Percentiles rank a stretch among this genome's conserved stretches.
Conservation (phyloP, 2,113 vertebrate species). For the Prionailurus bengalensis region DNA sequence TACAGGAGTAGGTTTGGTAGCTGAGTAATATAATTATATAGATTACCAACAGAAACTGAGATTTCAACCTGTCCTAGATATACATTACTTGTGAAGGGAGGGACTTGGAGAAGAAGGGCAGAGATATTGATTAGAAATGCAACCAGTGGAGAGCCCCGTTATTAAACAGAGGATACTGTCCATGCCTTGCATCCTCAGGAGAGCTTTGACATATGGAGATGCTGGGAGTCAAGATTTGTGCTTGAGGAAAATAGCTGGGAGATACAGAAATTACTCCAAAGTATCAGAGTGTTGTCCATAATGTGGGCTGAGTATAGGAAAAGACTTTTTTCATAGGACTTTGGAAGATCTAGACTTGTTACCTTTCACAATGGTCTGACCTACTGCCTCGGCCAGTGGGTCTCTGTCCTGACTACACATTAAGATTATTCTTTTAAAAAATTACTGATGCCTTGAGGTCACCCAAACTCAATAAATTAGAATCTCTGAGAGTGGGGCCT, state of each 20-base stretch:
- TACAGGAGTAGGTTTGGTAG: conserved; percentile 74
- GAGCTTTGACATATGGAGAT: not conserved
- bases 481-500: not conserved
- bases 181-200: not conserved
- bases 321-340: not conserved
- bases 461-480: not conserved
- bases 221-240: not conserved
- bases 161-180: not conserved
- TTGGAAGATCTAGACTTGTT: not conserved
- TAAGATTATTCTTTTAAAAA: conserved; percentile 56
- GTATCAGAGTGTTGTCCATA: not conserved
- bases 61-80: conserved; percentile 81
- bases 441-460: not conserved
- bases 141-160: conserved; percentile 31
- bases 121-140: conserved; percentile 2
- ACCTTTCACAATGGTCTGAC: not conserved
- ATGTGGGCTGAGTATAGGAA: not conserved
- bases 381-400: not conserved
- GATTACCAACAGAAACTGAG: conserved; percentile 83
- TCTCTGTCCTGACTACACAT: not conserved
- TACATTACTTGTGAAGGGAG: conserved; percentile 10
- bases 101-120: not conserved
- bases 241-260: not conserved
- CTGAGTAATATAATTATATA: conserved; percentile 87
- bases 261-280: not conserved